These are phyloP conservation scores for Drosophila setosimentum DNA, from an alignment of 2,888 invertebrate genomes.

Conservation along the genomic window DNA sequence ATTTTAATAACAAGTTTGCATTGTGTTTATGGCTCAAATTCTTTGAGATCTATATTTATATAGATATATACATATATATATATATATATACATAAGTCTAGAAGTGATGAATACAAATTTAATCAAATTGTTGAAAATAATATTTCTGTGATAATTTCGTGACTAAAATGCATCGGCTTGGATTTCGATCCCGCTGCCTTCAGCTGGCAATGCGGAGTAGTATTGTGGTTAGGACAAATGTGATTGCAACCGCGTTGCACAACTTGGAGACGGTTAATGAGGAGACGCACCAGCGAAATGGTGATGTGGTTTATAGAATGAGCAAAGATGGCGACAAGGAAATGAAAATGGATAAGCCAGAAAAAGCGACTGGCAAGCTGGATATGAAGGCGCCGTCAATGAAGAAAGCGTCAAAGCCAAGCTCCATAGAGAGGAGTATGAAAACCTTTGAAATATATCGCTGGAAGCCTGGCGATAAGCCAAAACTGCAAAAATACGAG, in stretches of 20 bases:
- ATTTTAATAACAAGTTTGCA: neutral
- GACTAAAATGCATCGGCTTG: conserved; percentile 23
- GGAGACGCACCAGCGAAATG: neutral
- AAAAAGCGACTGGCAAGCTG: neutral
- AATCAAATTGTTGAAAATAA: neutral
- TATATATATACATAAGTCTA: neutral
- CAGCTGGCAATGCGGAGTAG: neutral
- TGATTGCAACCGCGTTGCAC: neutral
- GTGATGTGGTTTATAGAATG: conserved; percentile 1
- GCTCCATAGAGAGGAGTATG: conserved; percentile 74
- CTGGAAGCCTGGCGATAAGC: conserved; percentile 94
- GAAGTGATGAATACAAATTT: neutral
- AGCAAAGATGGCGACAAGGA: neutral
- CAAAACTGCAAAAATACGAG: conserved; percentile 87
- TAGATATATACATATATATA: neutral
- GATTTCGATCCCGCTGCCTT: conserved; percentile 2
- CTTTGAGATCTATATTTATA: neutral
- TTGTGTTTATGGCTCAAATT: neutral
- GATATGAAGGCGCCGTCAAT: neutral
- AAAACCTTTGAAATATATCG: conserved; percentile 94
- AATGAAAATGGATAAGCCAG: neutral
- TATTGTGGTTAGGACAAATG: conserved; percentile 1
- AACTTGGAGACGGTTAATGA: neutral
- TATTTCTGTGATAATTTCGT: neutral
- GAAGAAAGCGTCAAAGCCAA: neutral